Conservation (phyloP, 1,140 invertebrate species). For the Octopus sinensis region DNA sequence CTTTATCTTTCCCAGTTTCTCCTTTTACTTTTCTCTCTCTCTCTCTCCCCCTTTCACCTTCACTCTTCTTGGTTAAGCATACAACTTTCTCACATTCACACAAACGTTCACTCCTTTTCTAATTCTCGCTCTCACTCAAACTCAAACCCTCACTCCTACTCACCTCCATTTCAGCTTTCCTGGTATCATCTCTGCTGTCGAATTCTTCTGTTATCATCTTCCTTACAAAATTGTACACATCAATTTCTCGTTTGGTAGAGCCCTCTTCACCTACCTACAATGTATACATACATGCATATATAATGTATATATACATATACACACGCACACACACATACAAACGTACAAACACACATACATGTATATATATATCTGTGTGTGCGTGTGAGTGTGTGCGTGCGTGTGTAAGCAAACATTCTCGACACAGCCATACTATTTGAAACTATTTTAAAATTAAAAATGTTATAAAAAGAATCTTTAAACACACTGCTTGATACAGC, state of each 20-base stretch:
- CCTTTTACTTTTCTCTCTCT: no score
- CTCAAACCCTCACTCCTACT: neutral
- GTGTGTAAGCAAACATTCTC: neutral
- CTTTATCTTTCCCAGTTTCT: no score
- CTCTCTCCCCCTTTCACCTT: no score
- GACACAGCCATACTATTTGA: no score
- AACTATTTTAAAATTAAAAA: neutral
- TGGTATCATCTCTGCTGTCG: slow-evolving; percentile 40
- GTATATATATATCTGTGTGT: neutral
- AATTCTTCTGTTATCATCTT: slow-evolving; percentile 51
- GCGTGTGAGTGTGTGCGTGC: neutral
- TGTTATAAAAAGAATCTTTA: neutral
- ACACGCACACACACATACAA: neutral
- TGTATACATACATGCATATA: slow-evolving; percentile 8
- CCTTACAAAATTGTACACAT: slow-evolving; percentile 53
- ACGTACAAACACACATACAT: neutral
- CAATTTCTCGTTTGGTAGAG: slow-evolving; percentile 50
- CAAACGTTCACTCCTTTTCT: no score
- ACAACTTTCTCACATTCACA: no score
- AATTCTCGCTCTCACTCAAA: no score
- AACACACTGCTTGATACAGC: neutral
- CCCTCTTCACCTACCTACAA: slow-evolving; percentile 48
- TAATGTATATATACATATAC: neutral
- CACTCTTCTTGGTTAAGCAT: no score
- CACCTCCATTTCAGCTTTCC: slow-evolving; percentile 56